Percentiles rank a stretch among this genome's conserved stretches.
Evolutionary conservation across 1,140 invertebrate genomes (phyloP).

Genomic region (Zeugodacus cucurbitae): DNA sequence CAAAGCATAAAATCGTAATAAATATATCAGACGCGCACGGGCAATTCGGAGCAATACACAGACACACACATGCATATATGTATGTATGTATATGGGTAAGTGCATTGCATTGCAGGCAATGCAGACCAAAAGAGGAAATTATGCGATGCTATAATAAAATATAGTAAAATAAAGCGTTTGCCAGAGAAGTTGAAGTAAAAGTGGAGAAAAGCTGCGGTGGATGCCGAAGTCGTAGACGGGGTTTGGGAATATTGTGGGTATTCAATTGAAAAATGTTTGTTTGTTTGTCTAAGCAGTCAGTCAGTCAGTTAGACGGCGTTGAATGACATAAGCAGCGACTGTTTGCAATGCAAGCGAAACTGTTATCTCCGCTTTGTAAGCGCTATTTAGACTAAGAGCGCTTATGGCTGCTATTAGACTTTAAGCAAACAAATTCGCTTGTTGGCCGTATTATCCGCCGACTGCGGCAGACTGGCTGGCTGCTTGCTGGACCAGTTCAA

Average conservation of each 20-base stretch:
- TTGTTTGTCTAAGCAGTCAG: not conserved
- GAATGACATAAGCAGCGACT: slow-evolving; percentile 31
- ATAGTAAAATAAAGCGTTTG: not conserved
- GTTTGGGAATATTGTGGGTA: too few species aligned
- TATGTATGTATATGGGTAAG: not conserved
- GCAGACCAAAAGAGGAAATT: slow-evolving; percentile 6
- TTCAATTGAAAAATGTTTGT: not conserved
- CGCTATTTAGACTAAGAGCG: not conserved
- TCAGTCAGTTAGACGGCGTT: too few species aligned
- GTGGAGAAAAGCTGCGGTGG: not conserved
- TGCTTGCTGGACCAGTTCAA: not conserved
- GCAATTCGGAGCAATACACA: not conserved
- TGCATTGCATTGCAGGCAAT: not conserved
- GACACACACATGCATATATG: not conserved
- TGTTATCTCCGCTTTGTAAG: not conserved
- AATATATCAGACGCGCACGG: slow-evolving; percentile 21
- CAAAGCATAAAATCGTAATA: slow-evolving; percentile 17
- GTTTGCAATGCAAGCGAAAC: not conserved
- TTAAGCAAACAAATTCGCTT: not conserved
- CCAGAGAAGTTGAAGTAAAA: not conserved
- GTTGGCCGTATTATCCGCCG: not conserved
- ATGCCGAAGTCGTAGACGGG: not conserved
- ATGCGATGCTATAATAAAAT: not conserved
- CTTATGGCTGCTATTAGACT: not conserved
- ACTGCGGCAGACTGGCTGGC: not conserved